Conservation (phyloP, 2,888 invertebrate species). For the Tolmerus cingulatus region DNA sequence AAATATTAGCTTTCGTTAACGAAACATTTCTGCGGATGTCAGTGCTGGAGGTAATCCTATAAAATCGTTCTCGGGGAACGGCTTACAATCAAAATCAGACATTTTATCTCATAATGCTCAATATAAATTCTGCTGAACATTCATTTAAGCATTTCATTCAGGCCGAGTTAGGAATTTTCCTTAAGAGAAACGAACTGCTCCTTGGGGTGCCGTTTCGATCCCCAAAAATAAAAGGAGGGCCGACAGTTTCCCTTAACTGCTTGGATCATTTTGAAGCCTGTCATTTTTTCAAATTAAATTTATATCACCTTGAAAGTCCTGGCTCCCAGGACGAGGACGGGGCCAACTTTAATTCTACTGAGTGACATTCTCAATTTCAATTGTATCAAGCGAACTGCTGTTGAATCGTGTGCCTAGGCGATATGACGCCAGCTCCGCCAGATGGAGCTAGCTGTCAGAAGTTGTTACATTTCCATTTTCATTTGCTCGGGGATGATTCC, state of each 20-base stretch:
- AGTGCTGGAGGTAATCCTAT: neutral
- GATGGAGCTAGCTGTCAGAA: neutral
- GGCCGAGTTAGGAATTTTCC: neutral
- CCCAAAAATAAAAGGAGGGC: neutral
- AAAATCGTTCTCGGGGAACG: neutral
- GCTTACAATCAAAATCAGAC: neutral
- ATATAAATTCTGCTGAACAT: neutral
- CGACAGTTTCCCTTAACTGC: neutral
- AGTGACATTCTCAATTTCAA: constrained; percentile 21
- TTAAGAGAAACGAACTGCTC: neutral
- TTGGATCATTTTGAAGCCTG: neutral
- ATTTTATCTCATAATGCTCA: neutral
- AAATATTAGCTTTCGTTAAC: neutral
- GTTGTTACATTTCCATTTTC: neutral
- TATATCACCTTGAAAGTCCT: neutral
- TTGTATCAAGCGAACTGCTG: neutral
- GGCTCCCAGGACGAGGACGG: neutral
- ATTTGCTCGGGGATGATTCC: neutral
- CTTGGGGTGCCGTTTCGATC: neutral
- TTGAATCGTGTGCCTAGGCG: neutral
- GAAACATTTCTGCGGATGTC: neutral
- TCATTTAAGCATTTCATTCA: neutral
- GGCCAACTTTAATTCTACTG: neutral
- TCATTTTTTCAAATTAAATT: neutral
- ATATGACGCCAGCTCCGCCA: neutral